Evolutionary conservation across 2,888 invertebrate species (phyloP), one percentile per base, ranked within the genome.

Genomic region (Meliscaeva auricollis): DNA sequence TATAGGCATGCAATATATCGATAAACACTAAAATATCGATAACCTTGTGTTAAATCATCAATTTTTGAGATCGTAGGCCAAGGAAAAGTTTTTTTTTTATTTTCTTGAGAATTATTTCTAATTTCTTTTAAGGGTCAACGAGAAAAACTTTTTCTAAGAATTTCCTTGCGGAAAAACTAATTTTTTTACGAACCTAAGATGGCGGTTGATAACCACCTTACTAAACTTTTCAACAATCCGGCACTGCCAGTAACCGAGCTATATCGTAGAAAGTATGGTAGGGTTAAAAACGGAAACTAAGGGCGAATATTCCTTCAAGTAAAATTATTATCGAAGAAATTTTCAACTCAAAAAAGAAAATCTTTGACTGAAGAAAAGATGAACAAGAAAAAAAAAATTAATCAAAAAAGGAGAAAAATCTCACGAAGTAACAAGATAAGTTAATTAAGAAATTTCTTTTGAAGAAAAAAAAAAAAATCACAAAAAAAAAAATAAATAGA

Each of bases 361-460:
- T 75, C 68, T 75, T 79, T 60, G 66, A 66, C 60, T 66, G 58
- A 46, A 72, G 38, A 41, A 68, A 75, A 70, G 26, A 30, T 15
- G 41, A 30, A 8, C 41, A n/a, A n/a, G 13, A 30, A 58, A 52
- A 58, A 44, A 17, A 50, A 48, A 17, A 22, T 54, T 35, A 20
- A 52, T n/a, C 41, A 30, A 17, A 62, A 66, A 56, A 46, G 15
- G 11, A 54, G 60, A 66, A 66, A 70, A 80, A 85, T 77, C 85
- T 69, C 35, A 20, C 48, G 66, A 66, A 66, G 66, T 73, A 81
- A 85, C 85, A 81, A 81, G 81, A 81, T 81, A 85, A 85, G 85
- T 85, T 81, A 85, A 85, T 81, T 85, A 85, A 81, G 85, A 73
- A 81, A 69, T 85, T 85, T 85, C 75, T 81, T 73, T 85, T 81